Evolutionary conservation across 2,113 vertebrate species (phyloP), one percentile per base, ranked within the genome.

Genomic region (Entomyzon cyanotis): DNA sequence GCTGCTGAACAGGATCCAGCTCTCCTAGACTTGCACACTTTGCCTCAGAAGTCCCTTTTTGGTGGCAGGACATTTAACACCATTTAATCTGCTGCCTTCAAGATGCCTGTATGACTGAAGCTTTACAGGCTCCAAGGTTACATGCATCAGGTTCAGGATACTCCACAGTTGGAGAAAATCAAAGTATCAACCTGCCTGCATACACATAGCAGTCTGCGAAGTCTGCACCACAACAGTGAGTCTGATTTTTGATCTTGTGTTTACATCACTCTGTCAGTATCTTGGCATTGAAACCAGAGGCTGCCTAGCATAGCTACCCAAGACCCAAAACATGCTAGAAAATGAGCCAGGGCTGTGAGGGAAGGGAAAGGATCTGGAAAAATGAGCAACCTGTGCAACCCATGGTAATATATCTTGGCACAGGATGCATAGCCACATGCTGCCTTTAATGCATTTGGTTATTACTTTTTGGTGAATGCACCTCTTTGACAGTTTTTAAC

Each of bases 61-160:
- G 37, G 8, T 50, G 56, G 39, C 25, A 70, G 68, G 23, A 42
- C 5, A 17, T 10, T 21, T 19, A 50, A 37, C 25, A n/a, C 9
- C 4, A 12, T 7, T 69, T 52, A 22, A 52, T 18, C 41, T 1
- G 1, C 15, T 60, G 30, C 56, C 63, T 50, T 71, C 46, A 20
- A 35, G 42, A 20, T 12, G 17, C 15, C 35, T 37, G 2, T 8
- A 4, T 2, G 30, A 14, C 16, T 30, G 15, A 64, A 67, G 35
- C 27, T 82, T 71, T 53, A 50, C 4, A 47, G 53, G 7, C 47
- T 42, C 15, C 30, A 17, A 31, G 58, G 41, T 33, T 31, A 39
- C 2, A 0, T 11, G 2, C 0, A 3, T 12, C 9, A 16, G 22
- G 37, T 14, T 60, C 12, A 2, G 1, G 0, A 12, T 1, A 5